Evolutionary conservation across 2,113 vertebrate species (phyloP), one percentile per base, ranked within the genome.

Genomic region (Daboia siamensis): DNA sequence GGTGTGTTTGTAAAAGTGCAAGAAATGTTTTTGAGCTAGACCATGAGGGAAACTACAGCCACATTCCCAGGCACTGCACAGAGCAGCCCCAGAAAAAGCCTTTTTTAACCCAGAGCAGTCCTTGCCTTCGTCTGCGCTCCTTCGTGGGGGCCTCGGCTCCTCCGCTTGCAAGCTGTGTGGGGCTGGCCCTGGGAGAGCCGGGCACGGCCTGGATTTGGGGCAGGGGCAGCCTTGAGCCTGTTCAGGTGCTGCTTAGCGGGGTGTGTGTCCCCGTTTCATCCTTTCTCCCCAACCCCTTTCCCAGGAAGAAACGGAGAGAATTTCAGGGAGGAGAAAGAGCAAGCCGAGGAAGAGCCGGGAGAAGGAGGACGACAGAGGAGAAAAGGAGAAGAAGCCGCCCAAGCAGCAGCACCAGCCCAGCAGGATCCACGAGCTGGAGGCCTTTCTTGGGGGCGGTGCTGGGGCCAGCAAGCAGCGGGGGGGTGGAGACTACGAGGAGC

Each of bases 401-500:
- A 80, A 21, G 69, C 69, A 80, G 69, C 64, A n/a, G 69, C 64
- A n/a, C n/a, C 64, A 74, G 94, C 96, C 96, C 0, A 98, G 95
- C 0, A 97, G 98, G 0, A 96, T 98, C 52, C 98, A 98, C 6
- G 99, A 99, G 96, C 96, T 99, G 95, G 99, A 99, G 96, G 98
- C 98, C 94, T 99, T 99, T 93, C 97, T 99, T 93, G 98, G 98
- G 1, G 98, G 98, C 4, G 95, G 96, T 44, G 96, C 94, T 0
- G 93, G 95, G 0, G 0, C 90, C 44, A 17, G 95, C 96, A 94
- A 97, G 91, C 97, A 97, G 33, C 96, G 90, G 44, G 98, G 98
- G 0, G 99, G 98, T 0, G 99, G 98, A 0, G 99, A 99, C 95
- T 99, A 99, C 0, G 99, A 99, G 97, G 99, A 98, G 94, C 98